These are phyloP conservation scores for Notodonta ziczac DNA, from an alignment of 2,888 invertebrate species.

Conservation along the genomic window DNA sequence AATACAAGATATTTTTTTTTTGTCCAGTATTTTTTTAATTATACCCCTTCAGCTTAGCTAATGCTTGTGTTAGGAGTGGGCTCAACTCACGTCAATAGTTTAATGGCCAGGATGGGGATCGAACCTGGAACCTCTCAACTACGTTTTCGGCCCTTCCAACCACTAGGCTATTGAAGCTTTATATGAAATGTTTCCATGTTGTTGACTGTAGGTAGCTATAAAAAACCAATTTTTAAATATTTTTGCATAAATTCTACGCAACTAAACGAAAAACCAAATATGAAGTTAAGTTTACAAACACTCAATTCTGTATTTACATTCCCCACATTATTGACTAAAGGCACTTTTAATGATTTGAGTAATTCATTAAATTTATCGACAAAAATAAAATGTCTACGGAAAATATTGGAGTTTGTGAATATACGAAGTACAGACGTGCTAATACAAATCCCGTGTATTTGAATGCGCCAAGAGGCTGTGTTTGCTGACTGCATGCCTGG, in stretches of 20 bases:
- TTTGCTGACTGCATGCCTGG: slow-evolving; percentile 64
- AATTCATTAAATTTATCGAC: slow-evolving; percentile 31
- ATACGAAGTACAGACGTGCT: slow-evolving; percentile 44
- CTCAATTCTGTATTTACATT: neutral
- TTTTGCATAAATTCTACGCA: neutral
- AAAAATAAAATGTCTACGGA: slow-evolving; percentile 11
- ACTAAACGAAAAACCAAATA: neutral
- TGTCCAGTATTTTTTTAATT: no score
- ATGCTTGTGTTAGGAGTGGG: no score
- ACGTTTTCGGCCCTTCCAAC: no score
- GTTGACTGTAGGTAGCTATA: no score
- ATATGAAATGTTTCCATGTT: no score
- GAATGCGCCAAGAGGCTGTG: slow-evolving; percentile 39
- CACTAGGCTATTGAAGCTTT: no score
- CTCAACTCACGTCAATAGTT: no score
- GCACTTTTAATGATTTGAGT: neutral
- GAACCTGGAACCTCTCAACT: no score
- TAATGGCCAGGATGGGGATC: no score
- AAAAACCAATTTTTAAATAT: neutral
- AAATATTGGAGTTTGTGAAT: slow-evolving; percentile 10
- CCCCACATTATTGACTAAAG: neutral
- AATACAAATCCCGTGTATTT: slow-evolving; percentile 59
- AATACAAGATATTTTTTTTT: no score
- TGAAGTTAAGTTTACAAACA: slow-evolving; percentile 2
- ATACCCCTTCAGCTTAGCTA: no score